Evolutionary conservation across 1,140 invertebrate genomes (phyloP).

Genomic region (Drosophila ironensis): DNA sequence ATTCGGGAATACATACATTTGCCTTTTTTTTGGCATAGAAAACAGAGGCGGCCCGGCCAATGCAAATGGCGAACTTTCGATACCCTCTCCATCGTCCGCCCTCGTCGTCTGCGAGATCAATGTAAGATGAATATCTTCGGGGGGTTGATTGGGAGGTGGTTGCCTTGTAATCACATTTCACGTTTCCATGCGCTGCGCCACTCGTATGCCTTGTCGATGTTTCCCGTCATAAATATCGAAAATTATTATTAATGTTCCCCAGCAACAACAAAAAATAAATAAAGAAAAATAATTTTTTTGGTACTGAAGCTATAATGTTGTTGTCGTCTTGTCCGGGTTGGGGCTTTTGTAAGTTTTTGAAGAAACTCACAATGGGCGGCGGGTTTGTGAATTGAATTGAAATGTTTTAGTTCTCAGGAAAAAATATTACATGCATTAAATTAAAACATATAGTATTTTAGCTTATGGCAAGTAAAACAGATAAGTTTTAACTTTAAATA

Average conservation of each 20-base stretch:
- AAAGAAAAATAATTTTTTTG: slow-evolving; percentile 10
- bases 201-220: slow-evolving; percentile 58
- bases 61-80: slow-evolving; percentile 68
- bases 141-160: slow-evolving; percentile 38
- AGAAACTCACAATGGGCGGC: slow-evolving; percentile 14
- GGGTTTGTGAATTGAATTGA: too few species aligned
- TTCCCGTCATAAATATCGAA: slow-evolving; percentile 79
- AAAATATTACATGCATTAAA: too few species aligned
- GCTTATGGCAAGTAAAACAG: too few species aligned
- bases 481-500: too few species aligned
- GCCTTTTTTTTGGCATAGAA: slow-evolving; percentile 50
- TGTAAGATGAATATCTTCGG: slow-evolving; percentile 41
- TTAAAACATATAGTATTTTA: too few species aligned
- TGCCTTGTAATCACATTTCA: slow-evolving; percentile 76
- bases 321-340: slow-evolving; percentile 8
- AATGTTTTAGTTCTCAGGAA: too few species aligned
- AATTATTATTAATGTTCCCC: slow-evolving; percentile 74
- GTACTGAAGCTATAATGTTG: slow-evolving; percentile 10
- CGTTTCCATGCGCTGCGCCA: slow-evolving; percentile 38
- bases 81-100: slow-evolving; percentile 40
- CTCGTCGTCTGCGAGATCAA: slow-evolving; percentile 43
- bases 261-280: slow-evolving; percentile 4
- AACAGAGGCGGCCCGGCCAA: slow-evolving; percentile 22
- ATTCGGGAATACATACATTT: slow-evolving; percentile 19
- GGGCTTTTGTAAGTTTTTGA: slow-evolving; percentile 47